Evolutionary conservation across 2,888 invertebrate genomes (phyloP), one percentile per base, ranked within the genome.

Genomic region (Itoplectis maculator): DNA sequence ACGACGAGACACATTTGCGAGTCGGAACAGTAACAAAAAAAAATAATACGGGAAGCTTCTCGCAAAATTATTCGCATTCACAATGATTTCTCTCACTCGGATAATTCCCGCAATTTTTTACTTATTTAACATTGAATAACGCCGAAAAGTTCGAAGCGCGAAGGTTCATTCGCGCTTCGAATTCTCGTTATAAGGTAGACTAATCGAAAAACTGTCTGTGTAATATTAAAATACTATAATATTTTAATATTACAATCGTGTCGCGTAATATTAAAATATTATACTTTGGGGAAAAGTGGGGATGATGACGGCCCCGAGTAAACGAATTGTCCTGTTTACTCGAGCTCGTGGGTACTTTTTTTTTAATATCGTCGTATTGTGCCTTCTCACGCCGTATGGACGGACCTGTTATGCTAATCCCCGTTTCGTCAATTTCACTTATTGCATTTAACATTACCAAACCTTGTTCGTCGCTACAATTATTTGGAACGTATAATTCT

Each of bases 331-430:
- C 29, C 45, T 18, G 75, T 70, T 47, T 11, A 63, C 69, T 79
- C 69, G 69, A 74, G 74, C 65, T 35, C 63, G 49, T n/a, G 56
- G 56, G 73, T 75, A 54, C 29, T 29, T 66, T 66, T 63, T 29
- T 66, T 66, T 63, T 18, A 65, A 54, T 49, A 40, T 82, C 59
- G 82, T 80, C 37, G 45, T 35, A 3, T 54, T 61, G 54, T 80
- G 29, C 77, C 66, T 81, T 77, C 54, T 77, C 61, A 74, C 66
- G 80, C 81, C 81, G 74, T 83, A 76, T 83, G 85, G 85, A 85
- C 85, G 85, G 85, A 85, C 63, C 85, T 65, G 78, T 84, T 82
- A 59, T 72, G 77, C 75, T 73, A 75, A 73, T 77, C 75, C 29
- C 29, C n/a, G 56, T 79, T 45, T 72, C 74, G 56, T 70, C 20